Percentiles rank a stretch among this genome's conserved stretches.
phyloP scores from a whole-genome alignment of 1,140 invertebrate species.

The Pomphorhynchus laevis region DNA sequence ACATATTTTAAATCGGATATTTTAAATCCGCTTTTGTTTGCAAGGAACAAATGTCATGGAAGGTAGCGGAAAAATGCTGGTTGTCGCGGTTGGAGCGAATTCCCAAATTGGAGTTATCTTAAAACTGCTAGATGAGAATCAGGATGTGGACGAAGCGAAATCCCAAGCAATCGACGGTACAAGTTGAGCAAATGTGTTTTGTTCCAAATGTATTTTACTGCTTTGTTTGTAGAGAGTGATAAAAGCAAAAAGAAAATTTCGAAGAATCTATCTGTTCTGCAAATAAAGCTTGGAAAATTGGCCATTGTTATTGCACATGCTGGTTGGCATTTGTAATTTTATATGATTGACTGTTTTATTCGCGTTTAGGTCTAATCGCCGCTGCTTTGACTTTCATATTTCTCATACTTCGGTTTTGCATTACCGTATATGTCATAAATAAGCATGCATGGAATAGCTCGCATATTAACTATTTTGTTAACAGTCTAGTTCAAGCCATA shows the following conservation, averaged over 20 bases:
- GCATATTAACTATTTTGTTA: conserved; percentile 4
- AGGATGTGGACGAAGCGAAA: conserved; percentile 52
- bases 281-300: conserved; percentile 85
- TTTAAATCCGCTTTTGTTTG: conserved; percentile 1
- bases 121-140: conserved; percentile 66
- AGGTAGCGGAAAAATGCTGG: conserved; percentile 91
- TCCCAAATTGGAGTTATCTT: conserved; percentile 98
- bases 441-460: not conserved
- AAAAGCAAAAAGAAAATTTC: too few species aligned
- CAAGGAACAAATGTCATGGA: conserved; percentile 96
- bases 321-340: conserved; percentile 21
- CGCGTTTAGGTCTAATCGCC: not conserved
- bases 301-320: conserved; percentile 98
- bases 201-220: too few species aligned
- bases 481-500: conserved; percentile 5
- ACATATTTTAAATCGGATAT: not conserved
- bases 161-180: too few species aligned
- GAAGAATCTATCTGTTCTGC: conserved; percentile 38
- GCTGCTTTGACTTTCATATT: conserved; percentile 6
- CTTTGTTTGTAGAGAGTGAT: too few species aligned
- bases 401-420: conserved; percentile 3
- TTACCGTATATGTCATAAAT: conserved; percentile 5
- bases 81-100: conserved; percentile 84
- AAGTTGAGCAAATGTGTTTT: too few species aligned
- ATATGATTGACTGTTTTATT: conserved; percentile 5